phyloP scores from a whole-genome alignment of 2,797 vertebrate genomes.

The Chelonia mydas region DNA sequence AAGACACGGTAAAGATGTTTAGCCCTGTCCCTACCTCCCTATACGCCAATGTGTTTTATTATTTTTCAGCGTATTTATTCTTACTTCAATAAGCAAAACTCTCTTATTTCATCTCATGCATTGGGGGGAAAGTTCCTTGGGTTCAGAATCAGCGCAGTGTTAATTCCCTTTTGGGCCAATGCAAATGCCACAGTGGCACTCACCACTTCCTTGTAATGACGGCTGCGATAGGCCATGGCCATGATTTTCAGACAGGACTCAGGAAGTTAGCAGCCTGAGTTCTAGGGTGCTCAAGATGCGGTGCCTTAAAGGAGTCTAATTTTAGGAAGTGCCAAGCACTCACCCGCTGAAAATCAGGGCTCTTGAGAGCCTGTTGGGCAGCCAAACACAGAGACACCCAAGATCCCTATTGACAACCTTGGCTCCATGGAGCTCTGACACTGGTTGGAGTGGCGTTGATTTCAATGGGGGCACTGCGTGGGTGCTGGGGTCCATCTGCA shows the following conservation, averaged over 20 bases:
- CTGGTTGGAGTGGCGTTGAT: no score
- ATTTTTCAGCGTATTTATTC: not conserved
- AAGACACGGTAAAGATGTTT: not conserved
- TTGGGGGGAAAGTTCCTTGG: not conserved
- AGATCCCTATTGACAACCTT: not conserved
- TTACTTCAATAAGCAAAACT: not conserved
- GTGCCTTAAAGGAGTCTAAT: not conserved
- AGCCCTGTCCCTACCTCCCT: not conserved
- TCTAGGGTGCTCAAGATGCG: not conserved
- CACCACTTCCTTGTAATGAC: rapidly evolving
- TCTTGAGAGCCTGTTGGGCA: not conserved
- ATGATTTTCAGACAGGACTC: not conserved
- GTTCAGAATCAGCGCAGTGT: not conserved
- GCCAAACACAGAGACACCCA: not conserved
- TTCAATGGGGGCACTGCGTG: no score
- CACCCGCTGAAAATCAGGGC: not conserved
- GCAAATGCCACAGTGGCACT: not conserved
- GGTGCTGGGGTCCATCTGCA: no score
- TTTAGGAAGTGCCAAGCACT: not conserved
- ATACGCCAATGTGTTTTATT: not conserved
- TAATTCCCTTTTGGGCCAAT: not conserved
- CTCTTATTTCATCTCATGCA: not conserved
- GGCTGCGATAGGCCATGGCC: not conserved
- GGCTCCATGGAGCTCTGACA: no score
- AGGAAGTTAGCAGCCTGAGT: not conserved